Percentiles rank a stretch among this genome's conserved stretches.
These are phyloP conservation scores for Tauraco hartlaubi DNA, from an alignment of 2,797 vertebrate species.

Conservation along the genomic window DNA sequence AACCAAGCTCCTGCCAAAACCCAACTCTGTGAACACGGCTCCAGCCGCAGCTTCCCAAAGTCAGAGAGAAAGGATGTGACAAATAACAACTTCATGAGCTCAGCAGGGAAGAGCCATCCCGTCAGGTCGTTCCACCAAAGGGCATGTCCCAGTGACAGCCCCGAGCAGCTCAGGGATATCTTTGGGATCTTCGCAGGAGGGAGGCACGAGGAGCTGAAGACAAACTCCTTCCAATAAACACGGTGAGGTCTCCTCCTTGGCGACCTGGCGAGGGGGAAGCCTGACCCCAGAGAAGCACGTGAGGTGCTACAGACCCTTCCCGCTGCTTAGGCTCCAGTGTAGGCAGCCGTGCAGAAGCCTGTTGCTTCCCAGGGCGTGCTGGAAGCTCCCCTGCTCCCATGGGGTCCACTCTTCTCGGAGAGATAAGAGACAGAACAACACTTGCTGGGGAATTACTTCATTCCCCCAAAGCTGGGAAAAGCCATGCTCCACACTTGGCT, in stretches of 20 bases:
- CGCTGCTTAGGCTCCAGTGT: background rate
- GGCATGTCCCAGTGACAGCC: background rate
- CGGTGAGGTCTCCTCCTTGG: fast-evolving
- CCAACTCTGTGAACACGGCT: background rate
- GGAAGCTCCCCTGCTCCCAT: slow-evolving; percentile 5
- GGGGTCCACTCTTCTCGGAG: background rate
- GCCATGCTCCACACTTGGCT: slow-evolving; percentile 23
- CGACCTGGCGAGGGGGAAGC: background rate
- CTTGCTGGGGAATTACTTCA: slow-evolving; percentile 60
- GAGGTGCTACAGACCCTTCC: fast-evolving
- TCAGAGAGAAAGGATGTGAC: background rate
- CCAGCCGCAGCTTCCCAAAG: background rate
- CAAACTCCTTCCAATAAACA: background rate
- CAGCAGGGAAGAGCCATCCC: background rate
- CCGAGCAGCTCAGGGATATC: fast-evolving
- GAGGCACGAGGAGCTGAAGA: background rate
- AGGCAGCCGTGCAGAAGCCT: background rate
- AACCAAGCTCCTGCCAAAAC: background rate
- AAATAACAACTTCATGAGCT: background rate
- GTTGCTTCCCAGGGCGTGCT: background rate
- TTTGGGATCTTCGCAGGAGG: background rate
- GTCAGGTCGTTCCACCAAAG: background rate
- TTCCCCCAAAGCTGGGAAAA: slow-evolving; percentile 58
- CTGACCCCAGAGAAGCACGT: background rate
- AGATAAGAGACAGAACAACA: slow-evolving; percentile 53